Percentiles rank a stretch among this genome's conserved stretches.
Conservation (phyloP, 2,113 vertebrate genomes). For the Nycticorax nycticorax region DNA sequence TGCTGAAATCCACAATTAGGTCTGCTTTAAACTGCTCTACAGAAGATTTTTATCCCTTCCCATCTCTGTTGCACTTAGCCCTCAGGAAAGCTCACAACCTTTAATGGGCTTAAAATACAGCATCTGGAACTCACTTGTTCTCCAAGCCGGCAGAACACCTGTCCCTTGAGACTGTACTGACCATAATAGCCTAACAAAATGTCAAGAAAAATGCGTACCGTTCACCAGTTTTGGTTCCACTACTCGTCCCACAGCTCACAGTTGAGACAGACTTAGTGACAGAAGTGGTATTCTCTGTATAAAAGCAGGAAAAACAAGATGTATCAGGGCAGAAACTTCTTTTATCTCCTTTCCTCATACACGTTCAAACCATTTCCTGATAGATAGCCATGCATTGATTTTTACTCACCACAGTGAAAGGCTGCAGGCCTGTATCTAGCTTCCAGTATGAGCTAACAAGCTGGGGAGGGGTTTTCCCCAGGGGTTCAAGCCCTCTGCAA, state of each 20-base stretch:
- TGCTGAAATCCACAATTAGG: not conserved
- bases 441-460: not conserved
- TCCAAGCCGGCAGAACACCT: not conserved
- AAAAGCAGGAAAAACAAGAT: not conserved
- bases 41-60: not conserved
- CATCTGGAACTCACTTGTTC: not conserved
- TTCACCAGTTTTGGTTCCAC: conserved; percentile 37
- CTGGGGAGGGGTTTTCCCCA: not conserved
- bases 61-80: not conserved
- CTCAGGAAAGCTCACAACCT: not conserved
- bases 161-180: not conserved
- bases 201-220: conserved; percentile 57
- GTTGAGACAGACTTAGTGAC: conserved; percentile 69
- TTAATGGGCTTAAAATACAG: not conserved
- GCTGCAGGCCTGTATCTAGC: not conserved
- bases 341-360: not conserved
- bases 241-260: conserved; percentile 11
- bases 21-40: not conserved
- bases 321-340: not conserved
- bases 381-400: rapidly evolving
- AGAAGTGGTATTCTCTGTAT: conserved; percentile 79
- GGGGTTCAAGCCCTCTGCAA: not conserved
- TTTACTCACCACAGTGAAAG: not conserved
- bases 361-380: not conserved
- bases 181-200: not conserved